A percentile compares a stretch with the other conserved stretches of the same genome.
Conservation (phyloP, 2,113 vertebrate species). For the Thinocorus orbignyianus region DNA sequence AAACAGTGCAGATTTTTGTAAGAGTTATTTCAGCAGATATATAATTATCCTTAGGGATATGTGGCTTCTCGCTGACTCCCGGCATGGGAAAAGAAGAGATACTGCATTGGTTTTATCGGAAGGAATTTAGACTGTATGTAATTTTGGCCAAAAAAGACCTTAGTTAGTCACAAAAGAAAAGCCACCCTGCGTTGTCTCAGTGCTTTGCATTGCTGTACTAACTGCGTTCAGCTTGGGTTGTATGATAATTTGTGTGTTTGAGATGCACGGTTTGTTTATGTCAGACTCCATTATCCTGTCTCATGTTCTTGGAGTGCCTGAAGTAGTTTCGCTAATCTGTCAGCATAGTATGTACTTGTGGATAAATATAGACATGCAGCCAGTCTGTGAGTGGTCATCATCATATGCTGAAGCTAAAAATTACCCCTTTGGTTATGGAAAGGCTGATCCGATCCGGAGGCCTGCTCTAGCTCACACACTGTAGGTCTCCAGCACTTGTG, state of each 20-base stretch:
- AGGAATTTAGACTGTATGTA: constrained; percentile 38
- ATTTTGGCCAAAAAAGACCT: neutral
- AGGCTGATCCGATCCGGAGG: constrained; percentile 76
- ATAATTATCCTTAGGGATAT: constrained; percentile 24
- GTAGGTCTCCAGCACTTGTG: constrained; percentile 61
- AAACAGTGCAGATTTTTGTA: constrained; percentile 22
- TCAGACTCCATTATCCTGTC: constrained; percentile 64
- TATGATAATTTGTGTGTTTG: neutral
- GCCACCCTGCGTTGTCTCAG: neutral
- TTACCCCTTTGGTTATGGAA: constrained; percentile 85
- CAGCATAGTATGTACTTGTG: constrained; percentile 87
- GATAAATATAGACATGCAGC: constrained; percentile 94
- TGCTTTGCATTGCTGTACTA: neutral
- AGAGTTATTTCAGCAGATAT: constrained; percentile 26
- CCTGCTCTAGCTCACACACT: constrained; percentile 62
- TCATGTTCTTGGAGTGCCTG: constrained; percentile 80
- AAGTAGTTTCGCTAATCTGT: constrained; percentile 84
- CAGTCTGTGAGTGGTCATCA: constrained; percentile 83
- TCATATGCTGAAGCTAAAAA: constrained; percentile 90
- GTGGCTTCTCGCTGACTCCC: constrained; percentile 57
- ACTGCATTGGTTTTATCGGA: constrained; percentile 1
- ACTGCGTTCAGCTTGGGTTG: neutral
- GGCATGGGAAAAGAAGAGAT: neutral
- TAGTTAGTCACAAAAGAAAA: constrained; percentile 28
- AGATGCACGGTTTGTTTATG: constrained; percentile 69